Conservation (phyloP, 2,113 vertebrate genomes). For the Puma concolor region DNA sequence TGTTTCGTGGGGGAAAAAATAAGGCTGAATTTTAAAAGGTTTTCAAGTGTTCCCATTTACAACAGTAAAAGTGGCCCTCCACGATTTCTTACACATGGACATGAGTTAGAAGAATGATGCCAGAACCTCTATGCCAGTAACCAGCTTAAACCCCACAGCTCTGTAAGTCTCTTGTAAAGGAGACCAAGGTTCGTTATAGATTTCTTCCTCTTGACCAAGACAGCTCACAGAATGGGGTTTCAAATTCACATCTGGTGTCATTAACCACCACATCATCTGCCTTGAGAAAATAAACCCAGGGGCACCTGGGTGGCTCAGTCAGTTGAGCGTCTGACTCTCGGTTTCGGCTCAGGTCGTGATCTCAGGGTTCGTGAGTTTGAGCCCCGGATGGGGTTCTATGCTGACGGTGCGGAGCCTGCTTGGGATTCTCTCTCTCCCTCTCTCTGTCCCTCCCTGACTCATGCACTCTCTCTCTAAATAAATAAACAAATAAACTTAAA, state of each 20-base stretch:
- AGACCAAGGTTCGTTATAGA: neutral
- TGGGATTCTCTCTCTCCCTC: too few species aligned
- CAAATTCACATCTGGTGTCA: neutral
- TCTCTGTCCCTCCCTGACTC: too few species aligned
- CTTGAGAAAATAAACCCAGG: neutral
- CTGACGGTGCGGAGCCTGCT: too few species aligned
- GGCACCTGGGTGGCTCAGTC: too few species aligned
- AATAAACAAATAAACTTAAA: too few species aligned
- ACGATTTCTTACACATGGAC: neutral
- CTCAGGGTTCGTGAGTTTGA: too few species aligned
- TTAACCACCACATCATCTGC: neutral
- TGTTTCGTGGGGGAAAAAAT: neutral
- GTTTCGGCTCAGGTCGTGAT: too few species aligned
- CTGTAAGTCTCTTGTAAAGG: neutral
- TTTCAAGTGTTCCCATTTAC: neutral
- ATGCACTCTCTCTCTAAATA: too few species aligned
- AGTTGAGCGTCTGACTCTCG: too few species aligned
- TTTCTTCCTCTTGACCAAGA: neutral
- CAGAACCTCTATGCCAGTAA: rapidly evolving
- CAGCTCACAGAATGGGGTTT: neutral
- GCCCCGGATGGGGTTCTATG: too few species aligned
- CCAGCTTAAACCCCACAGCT: neutral
- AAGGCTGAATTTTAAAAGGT: neutral
- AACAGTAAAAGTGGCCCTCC: rapidly evolving
- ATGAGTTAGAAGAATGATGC: rapidly evolving